Conservation (phyloP, 2,888 invertebrate species). For the Chelonus formosanus region DNA sequence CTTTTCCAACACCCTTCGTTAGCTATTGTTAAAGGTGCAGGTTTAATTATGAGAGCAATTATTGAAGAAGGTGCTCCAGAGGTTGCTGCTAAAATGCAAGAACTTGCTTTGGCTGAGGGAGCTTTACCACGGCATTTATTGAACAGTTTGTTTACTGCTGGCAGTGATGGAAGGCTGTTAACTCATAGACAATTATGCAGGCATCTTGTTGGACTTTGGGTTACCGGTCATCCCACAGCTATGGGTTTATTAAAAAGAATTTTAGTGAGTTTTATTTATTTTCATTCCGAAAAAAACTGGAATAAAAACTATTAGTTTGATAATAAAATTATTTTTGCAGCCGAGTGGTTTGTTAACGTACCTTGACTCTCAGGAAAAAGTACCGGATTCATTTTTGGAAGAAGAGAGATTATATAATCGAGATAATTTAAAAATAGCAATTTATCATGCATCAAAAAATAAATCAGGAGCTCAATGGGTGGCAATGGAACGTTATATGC, state of each 20-base stretch:
- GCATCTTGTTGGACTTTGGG: constrained; percentile 95
- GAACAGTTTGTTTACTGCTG: constrained; percentile 85
- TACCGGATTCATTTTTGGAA: constrained; percentile 78
- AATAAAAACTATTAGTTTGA: no score
- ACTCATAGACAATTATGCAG: constrained; percentile 92
- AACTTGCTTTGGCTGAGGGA: constrained; percentile 94
- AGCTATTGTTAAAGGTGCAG: constrained; percentile 98
- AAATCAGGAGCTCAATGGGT: constrained; percentile 78
- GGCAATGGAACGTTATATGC: constrained; percentile 76
- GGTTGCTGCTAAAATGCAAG: constrained; percentile 93
- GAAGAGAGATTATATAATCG: constrained; percentile 80
- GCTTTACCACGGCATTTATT: constrained; percentile 92
- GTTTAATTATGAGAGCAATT: constrained; percentile 94
- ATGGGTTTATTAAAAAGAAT: constrained; percentile 86
- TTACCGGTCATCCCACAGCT: constrained; percentile 92
- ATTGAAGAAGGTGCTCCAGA: constrained; percentile 97
- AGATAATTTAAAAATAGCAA: constrained; percentile 95
- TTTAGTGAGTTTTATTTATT: constrained; percentile 71
- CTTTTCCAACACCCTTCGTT: constrained; percentile 96
- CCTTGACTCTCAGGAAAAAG: constrained; percentile 86
- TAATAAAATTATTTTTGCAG: constrained; percentile 65
- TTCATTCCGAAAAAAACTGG: no score
- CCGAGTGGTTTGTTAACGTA: constrained; percentile 91
- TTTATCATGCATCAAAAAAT: constrained; percentile 76
- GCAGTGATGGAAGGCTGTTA: constrained; percentile 81